Evolutionary conservation across 2,797 vertebrate genomes (phyloP), one percentile per base, ranked within the genome.

Genomic region (Uromys caudimaculatus): DNA sequence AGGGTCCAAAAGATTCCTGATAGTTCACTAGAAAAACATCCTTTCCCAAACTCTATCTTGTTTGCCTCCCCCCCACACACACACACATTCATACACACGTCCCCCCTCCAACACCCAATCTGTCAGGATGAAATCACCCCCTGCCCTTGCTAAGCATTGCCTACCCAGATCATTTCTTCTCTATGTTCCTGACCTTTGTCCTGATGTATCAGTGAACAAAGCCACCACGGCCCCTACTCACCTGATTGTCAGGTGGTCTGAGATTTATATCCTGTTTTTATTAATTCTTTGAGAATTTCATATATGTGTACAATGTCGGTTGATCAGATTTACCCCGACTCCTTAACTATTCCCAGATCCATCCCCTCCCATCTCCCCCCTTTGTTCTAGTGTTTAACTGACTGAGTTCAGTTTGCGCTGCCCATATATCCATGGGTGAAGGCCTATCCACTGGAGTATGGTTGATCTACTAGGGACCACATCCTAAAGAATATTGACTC

Each of bases 101-200:
- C 6, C 3, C 27, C 0, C 0, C 50, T 3, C 71, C 2, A 1
- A 85, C 0, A 3, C 24, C 54, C 50, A 8, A 0, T 11, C 0
- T 2, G 24, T 54, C 47, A 27, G 47, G 38, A 62, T 16, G 41
- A 54, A 50, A 11, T 6, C 0, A 11, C 4, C 73, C 38, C 1
- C 0, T 0, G 21, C 71, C 14, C 2, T 38, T 47, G 47, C 41
- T 12, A 1, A 16, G 50, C 7, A 5, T 4, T 1, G 13, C 77
- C 54, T 0, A 0, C 29, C 38, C 73, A 24, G n/a, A 14, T 6
- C 24, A 50, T 50, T 21, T 10, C 1, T 27, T 9, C n/a, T 52
- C 90, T 6, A 8, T 32, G 52, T 27, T 44, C 27, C 32, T 47
- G 27, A 79, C 62, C 13, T 47, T 5, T 54, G 10, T 14, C 79